Evolutionary conservation across 2,888 invertebrate species (phyloP).

Genomic region (Caenorhabditis panamensis): DNA sequence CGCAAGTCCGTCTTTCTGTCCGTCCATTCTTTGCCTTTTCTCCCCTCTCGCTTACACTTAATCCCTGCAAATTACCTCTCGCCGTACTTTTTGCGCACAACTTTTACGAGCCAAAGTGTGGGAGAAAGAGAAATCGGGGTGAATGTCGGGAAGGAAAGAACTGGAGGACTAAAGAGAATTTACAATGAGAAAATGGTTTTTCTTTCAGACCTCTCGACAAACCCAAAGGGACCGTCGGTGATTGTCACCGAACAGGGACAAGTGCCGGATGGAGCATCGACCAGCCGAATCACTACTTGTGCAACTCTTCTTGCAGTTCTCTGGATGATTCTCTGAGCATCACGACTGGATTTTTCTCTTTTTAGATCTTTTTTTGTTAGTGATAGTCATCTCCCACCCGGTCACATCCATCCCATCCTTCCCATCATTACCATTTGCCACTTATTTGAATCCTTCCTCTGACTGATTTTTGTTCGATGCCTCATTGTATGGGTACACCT

Average conservation of each 20-base stretch:
- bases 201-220: conserved; percentile 43
- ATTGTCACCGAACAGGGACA: conserved; percentile 40
- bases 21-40: conserved; percentile 3
- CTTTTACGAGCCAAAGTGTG: conserved; percentile 47
- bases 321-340: conserved; percentile 9
- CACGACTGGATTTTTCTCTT: not conserved
- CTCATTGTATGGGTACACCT: conserved; percentile 46
- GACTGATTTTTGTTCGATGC: conserved; percentile 28
- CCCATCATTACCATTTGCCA: conserved; percentile 28
- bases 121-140: conserved; percentile 10
- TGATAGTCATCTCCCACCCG: conserved; percentile 29
- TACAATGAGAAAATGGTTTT: conserved; percentile 24
- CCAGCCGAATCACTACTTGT: not conserved
- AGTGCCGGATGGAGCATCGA: conserved; percentile 35
- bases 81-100: conserved; percentile 41
- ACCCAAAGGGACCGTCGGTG: conserved; percentile 49
- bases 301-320: not conserved
- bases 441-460: not conserved
- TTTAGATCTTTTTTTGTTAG: conserved; percentile 20
- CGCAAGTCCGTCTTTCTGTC: not conserved
- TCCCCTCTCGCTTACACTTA: conserved; percentile 34
- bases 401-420: conserved; percentile 22
- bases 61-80: conserved; percentile 51
- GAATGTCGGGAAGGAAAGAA: not conserved
- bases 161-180: conserved; percentile 1